A percentile compares a stretch with the other conserved stretches of the same genome.
These are phyloP conservation scores for Drosophila lacertosa DNA, from an alignment of 1,140 invertebrate genomes.

Conservation along the genomic window DNA sequence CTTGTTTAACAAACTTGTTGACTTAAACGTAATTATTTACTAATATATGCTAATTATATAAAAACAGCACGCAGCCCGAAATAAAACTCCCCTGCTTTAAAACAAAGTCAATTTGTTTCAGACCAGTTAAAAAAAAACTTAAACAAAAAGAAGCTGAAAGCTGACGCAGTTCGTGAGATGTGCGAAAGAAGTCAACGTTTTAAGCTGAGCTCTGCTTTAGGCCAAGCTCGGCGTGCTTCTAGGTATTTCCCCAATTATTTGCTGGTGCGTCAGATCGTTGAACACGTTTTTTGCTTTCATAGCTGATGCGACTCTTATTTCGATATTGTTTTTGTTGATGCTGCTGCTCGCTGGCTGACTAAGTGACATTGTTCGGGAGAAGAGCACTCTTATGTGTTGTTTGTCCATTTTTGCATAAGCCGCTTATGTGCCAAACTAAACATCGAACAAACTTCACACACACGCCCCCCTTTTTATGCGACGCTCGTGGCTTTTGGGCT, in stretches of 20 bases:
- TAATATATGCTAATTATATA: constrained; percentile 21
- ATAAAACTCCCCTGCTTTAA: constrained; percentile 7
- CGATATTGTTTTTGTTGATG: background rate
- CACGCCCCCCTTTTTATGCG: background rate
- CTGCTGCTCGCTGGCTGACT: no score
- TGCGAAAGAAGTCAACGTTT: background rate
- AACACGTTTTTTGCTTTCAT: constrained; percentile 19
- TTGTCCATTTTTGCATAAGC: constrained; percentile 56
- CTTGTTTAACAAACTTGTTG: background rate
- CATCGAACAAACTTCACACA: constrained; percentile 20
- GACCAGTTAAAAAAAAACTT: background rate
- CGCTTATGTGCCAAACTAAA: constrained; percentile 60
- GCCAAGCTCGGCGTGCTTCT: background rate
- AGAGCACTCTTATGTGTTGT: constrained; percentile 4
- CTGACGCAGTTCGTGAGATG: constrained; percentile 4
- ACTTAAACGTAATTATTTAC: constrained; percentile 1
- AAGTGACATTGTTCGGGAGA: background rate
- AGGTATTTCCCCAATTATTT: constrained; percentile 57
- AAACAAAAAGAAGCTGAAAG: background rate
- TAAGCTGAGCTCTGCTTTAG: background rate
- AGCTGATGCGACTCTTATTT: no score
- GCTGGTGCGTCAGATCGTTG: constrained; percentile 29
- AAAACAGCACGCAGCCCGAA: constrained; percentile 10
- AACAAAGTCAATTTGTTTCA: background rate
- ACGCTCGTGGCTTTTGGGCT: constrained; percentile 40